Conservation (phyloP, 2,888 invertebrate species). For the Carcina quercana region DNA sequence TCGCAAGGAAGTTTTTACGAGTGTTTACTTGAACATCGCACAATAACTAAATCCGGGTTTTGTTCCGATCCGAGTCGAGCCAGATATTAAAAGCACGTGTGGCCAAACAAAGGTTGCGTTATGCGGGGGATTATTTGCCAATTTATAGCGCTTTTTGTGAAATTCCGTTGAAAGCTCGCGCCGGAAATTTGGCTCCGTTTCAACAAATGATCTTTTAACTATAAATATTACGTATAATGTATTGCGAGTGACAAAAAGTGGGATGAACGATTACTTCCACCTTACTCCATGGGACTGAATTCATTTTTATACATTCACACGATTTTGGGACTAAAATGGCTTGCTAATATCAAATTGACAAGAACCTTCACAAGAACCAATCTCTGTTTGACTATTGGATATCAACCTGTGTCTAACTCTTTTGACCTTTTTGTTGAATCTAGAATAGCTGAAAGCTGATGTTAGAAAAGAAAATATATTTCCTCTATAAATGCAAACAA, state of each 20-base stretch:
- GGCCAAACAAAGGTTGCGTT: constrained; percentile 74
- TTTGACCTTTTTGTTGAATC: too few species aligned
- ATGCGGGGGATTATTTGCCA: constrained; percentile 75
- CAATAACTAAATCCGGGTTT: constrained; percentile 68
- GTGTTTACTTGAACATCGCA: constrained; percentile 61
- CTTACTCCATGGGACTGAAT: constrained; percentile 43
- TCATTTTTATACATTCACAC: too few species aligned
- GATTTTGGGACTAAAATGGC: too few species aligned
- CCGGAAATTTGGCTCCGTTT: constrained; percentile 74
- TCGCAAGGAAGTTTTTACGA: constrained; percentile 49
- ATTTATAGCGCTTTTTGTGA: constrained; percentile 72
- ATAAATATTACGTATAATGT: constrained; percentile 58
- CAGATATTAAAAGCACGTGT: constrained; percentile 74
- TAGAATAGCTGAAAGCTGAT: too few species aligned
- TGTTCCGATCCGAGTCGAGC: constrained; percentile 46
- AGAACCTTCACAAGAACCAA: too few species aligned
- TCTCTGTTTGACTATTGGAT: too few species aligned
- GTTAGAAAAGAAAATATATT: too few species aligned
- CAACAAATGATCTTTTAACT: constrained; percentile 70
- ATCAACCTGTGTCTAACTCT: neutral
- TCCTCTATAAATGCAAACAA: too few species aligned
- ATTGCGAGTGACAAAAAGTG: constrained; percentile 45
- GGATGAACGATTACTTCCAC: constrained; percentile 39
- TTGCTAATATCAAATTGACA: too few species aligned
- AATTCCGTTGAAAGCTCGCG: constrained; percentile 64